Base-by-base conservation (phyloP, 2,888 invertebrate genomes). In the Lithophane semibrunnea region DNA sequence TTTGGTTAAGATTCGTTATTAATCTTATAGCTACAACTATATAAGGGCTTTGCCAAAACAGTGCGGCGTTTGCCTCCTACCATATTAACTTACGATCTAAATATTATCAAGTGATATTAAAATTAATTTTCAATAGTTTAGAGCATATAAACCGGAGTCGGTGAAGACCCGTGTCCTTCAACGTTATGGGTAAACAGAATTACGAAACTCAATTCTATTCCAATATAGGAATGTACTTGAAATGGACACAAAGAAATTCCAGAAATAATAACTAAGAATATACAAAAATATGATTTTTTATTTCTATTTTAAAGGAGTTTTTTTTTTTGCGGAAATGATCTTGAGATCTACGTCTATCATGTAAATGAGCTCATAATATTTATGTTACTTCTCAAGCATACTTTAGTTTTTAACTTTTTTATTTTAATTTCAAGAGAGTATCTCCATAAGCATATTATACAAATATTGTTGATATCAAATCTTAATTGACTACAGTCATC, bases 1-100 rank as follows among this genome's bases (percentile, higher is more conserved):
- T 84, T 84, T 84, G 83, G 83, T 66, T 8, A 84, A 79, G 83
- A 84, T 64, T 69, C 83, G 29, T 65, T 58, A 56, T 65, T 58
- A 56, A 42, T 77, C 80, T 79, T 84, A 83, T 24, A 37, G 29
- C 58, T 86, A 84, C n/a, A 52, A 58, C 47, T 69, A 52, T n/a
- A 37, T n/a, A 47, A 44, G 58, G 63, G 61, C 21, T 60, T 61
- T 42, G 37, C 49, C 63, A 54, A 49, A 65, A 52, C 47, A 70
- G 52, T 67, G 21, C 44, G 63, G 80, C 74, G 42, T 37, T 73
- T 54, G 61, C 64, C 56, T 61, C 7, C 18, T 72, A 68, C 44
- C n/a, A 72, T 49, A 60, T 52, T 47, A 42, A 60, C 63, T 75
- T 73, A 86, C 10, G 5, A 60, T 54, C 56, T 83, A 83, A 72